Evolutionary conservation across 2,797 vertebrate species (phyloP).

Genomic region (Rhabdophis nuchalis): DNA sequence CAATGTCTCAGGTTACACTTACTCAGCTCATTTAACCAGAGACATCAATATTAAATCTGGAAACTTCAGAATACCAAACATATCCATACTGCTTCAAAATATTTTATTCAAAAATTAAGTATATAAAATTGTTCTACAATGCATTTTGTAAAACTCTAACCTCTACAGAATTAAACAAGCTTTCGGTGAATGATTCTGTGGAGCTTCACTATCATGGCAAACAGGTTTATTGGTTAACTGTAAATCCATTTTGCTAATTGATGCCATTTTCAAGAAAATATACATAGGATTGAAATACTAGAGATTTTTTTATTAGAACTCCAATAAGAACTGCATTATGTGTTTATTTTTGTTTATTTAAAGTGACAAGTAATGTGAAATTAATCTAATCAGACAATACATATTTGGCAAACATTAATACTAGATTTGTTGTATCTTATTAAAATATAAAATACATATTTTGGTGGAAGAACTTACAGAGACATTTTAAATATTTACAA

Average conservation of each 20-base stretch:
- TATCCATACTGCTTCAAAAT: not conserved
- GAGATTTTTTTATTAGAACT: not conserved
- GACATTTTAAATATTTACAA: not conserved
- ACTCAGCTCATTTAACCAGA: not conserved
- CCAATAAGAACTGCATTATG: not conserved
- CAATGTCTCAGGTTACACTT: not conserved
- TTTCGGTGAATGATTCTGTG: not conserved
- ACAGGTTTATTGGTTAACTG: not conserved
- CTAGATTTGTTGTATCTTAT: not conserved
- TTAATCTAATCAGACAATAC: not conserved
- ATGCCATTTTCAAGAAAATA: not conserved
- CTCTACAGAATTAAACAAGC: not conserved
- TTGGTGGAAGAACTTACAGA: not conserved
- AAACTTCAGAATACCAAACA: not conserved
- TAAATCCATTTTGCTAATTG: not conserved
- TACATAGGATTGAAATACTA: not conserved
- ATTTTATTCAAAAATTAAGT: not conserved
- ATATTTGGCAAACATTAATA: not conserved
- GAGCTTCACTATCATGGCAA: not conserved
- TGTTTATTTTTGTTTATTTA: not conserved
- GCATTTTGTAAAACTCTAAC: too few species aligned
- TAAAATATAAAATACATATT: not conserved
- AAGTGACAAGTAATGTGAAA: not conserved
- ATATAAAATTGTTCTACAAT: not conserved
- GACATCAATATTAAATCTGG: not conserved